Base-by-base conservation (phyloP, 1,140 invertebrate species). In the Macrotrachela quadricornifera region DNA sequence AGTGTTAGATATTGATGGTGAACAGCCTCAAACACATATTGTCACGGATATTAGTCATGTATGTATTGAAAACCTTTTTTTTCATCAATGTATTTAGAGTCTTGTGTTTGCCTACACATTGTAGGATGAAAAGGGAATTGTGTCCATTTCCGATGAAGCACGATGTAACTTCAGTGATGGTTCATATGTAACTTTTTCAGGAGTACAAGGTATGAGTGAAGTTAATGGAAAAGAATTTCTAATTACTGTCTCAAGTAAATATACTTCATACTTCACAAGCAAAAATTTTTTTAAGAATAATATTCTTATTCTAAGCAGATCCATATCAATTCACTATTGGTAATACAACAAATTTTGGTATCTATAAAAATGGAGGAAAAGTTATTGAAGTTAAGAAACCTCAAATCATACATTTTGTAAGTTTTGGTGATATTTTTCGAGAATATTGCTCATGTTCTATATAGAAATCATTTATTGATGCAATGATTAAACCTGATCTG, bases 301-400 rank as follows among this genome's bases (percentile, higher is more conserved):
- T n/a, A n/a, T n/a, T n/a, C n/a, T n/a, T n/a, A n/a, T n/a, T n/a
- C n/a, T n/a, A n/a, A n/a, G n/a, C 84, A 58, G 87, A 87, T n/a
- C 86, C 88, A 0, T 94, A 92, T 62, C 90, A 90, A 21, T 96
- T 97, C 68, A 86, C 82, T 61, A 92, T 97, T 64, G 88, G 86
- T 1, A 85, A 94, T 63, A 94, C 87, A n/a, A 79, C 77, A 2
- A 71, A 66, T 39, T 71, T 70, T 55, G 61, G 64, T 11, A 63
- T 71, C 44, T 77, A 79, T 61, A 57, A 64, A 8, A 73, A 81
- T 45, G 87, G 90, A 15, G 92, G 92, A 18, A 80, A 90, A 49
- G 90, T 83, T 1, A 82, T 80, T 2, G 86, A 96, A 75, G 87
- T 96, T 0, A 99, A 99, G 71, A 85, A 91, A 80, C 85, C 88